These are phyloP conservation scores for Larimichthys polyactis DNA, from an alignment of 2,113 vertebrate species.

Conservation along the genomic window DNA sequence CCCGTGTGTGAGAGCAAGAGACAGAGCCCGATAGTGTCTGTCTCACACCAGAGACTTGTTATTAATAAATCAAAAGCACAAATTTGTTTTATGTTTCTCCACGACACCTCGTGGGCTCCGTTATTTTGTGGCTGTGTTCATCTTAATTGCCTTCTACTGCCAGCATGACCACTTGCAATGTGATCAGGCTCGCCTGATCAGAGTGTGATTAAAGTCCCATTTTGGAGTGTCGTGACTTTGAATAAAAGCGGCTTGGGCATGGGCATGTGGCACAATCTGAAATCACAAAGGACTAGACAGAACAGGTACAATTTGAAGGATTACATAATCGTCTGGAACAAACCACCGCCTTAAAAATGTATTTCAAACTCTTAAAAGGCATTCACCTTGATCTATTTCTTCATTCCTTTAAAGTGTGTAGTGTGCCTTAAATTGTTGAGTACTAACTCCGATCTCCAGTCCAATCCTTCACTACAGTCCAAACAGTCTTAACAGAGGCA, in stretches of 20 bases:
- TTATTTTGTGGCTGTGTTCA: slow-evolving; percentile 11
- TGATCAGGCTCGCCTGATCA: slow-evolving; percentile 23
- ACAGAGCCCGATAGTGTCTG: too few relatives aligned
- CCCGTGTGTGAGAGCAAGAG: background rate
- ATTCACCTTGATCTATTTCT: background rate
- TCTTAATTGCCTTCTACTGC: slow-evolving; percentile 32
- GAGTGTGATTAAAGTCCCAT: slow-evolving; percentile 21
- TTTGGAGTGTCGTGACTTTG: slow-evolving; percentile 18
- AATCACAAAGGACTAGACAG: background rate
- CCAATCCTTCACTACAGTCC: slow-evolving; percentile 27
- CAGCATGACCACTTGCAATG: slow-evolving; percentile 24
- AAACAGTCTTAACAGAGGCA: slow-evolving; percentile 46
- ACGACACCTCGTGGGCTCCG: background rate
- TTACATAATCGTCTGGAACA: background rate
- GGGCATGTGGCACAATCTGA: background rate
- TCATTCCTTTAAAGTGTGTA: background rate
- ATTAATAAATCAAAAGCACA: background rate
- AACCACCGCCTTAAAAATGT: background rate
- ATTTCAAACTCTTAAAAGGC: background rate
- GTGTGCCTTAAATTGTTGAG: background rate
- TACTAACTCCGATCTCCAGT: background rate
- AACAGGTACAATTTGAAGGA: background rate
- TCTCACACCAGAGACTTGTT: too few relatives aligned
- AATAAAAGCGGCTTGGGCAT: slow-evolving; percentile 3
- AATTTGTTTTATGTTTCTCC: background rate